Percentiles rank a stretch among this genome's conserved stretches.
Evolutionary conservation across 2,888 invertebrate species (phyloP).

Genomic region (Caenorhabditis sp.): DNA sequence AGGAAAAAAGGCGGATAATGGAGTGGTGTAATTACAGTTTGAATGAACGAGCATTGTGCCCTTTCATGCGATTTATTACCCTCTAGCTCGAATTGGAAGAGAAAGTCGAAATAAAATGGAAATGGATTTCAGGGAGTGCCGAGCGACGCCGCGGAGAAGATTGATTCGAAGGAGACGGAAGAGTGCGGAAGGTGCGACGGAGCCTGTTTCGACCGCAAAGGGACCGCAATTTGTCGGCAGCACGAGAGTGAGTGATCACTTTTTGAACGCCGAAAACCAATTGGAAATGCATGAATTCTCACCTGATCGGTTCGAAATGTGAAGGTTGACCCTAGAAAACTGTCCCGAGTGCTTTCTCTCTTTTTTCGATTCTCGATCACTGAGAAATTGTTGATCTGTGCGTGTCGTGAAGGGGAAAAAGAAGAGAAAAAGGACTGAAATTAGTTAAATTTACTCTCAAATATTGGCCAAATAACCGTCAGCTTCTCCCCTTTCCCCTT

Average conservation of each 20-base stretch:
- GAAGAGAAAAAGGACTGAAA: background rate
- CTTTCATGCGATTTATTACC: background rate
- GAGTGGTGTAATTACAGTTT: slow-evolving; percentile 9
- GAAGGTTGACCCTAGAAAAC: no score
- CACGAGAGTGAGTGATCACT: slow-evolving; percentile 33
- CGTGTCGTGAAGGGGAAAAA: background rate
- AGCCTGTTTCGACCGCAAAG: slow-evolving; percentile 37
- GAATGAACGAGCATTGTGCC: slow-evolving; percentile 8
- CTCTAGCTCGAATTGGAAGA: background rate
- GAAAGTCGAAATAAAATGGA: background rate
- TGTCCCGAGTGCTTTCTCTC: background rate
- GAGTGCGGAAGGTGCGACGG: slow-evolving; percentile 42
- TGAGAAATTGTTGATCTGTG: slow-evolving; percentile 1
- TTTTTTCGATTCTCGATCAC: background rate
- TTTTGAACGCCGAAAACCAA: background rate
- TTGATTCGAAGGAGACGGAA: slow-evolving; percentile 28
- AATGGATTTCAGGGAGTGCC: slow-evolving; percentile 24
- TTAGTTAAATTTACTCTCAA: slow-evolving; percentile 15
- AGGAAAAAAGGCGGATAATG: background rate
- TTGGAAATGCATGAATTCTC: slow-evolving; percentile 19
- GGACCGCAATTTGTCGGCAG: slow-evolving; percentile 22
- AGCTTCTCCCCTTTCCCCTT: background rate
- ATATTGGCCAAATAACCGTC: slow-evolving; percentile 19
- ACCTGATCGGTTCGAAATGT: background rate
- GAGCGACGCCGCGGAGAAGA: slow-evolving; percentile 10